These are phyloP conservation scores for Stenodema calcarata DNA, from an alignment of 2,888 invertebrate genomes.

Conservation along the genomic window DNA sequence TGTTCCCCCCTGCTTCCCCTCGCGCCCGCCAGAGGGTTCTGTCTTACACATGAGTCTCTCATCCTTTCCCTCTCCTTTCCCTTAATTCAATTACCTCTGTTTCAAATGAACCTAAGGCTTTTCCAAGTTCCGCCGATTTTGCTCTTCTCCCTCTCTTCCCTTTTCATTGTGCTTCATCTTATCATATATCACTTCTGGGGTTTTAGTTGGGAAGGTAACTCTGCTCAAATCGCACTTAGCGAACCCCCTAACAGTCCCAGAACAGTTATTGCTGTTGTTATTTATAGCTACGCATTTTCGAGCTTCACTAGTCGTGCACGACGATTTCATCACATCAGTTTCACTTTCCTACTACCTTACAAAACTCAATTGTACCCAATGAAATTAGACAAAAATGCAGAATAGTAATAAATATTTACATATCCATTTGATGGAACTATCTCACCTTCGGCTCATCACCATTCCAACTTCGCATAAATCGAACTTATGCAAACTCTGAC, in stretches of 20 bases:
- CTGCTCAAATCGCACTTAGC: neutral
- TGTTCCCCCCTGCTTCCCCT: constrained; percentile 15
- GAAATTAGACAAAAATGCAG: too few relatives aligned
- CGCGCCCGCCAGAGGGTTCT: neutral
- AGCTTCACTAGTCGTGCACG: neutral
- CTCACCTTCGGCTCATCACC: too few relatives aligned
- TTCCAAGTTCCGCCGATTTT: constrained; percentile 14
- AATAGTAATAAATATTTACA: too few relatives aligned
- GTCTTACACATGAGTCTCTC: constrained; percentile 29
- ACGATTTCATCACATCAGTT: neutral
- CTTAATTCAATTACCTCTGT: constrained; percentile 31
- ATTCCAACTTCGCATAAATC: too few relatives aligned
- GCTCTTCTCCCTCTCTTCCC: neutral
- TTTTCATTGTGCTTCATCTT: neutral
- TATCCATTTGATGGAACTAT: too few relatives aligned
- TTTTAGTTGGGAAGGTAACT: neutral
- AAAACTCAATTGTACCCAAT: too few relatives aligned
- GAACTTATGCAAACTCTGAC: too few relatives aligned
- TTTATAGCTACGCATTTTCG: neutral
- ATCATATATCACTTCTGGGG: constrained; percentile 1
- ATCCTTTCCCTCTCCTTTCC: neutral
- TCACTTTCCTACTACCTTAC: neutral
- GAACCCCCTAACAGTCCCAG: neutral
- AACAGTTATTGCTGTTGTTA: neutral
- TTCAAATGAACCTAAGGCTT: constrained; percentile 30